Conservation (phyloP, 1,140 invertebrate genomes). For the Eueides isabella region DNA sequence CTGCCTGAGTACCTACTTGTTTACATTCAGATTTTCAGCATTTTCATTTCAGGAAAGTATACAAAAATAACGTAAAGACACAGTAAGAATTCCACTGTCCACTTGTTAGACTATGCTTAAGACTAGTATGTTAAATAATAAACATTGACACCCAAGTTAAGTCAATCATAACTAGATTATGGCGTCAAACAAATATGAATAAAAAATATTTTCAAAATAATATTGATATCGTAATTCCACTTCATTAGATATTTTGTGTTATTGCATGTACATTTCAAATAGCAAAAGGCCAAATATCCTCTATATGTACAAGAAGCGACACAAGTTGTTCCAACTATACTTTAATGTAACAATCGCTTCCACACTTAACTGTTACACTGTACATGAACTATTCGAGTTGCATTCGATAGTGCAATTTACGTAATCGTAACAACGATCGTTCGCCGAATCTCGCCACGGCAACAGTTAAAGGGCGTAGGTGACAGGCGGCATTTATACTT, state of each 20-base stretch:
- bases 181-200: too few species aligned
- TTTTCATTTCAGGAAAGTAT: neutral
- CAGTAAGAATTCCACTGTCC: neutral
- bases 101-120: neutral
- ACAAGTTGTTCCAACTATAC: neutral
- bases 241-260: neutral
- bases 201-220: too few species aligned
- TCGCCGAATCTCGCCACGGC: conserved; percentile 57
- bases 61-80: neutral
- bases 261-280: neutral
- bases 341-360: neutral
- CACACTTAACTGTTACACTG: conserved; percentile 14
- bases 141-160: too few species aligned
- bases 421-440: conserved; percentile 54
- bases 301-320: conserved; percentile 9
- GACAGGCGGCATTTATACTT: conserved; percentile 76
- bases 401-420: conserved; percentile 48
- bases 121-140: too few species aligned
- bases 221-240: too few species aligned
- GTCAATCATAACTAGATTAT: too few species aligned
- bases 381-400: conserved; percentile 38
- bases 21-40: neutral
- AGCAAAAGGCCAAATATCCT: conserved; percentile 18
- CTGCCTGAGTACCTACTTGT: neutral
- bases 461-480: conserved; percentile 73